Evolutionary conservation across 2,113 vertebrate genomes (phyloP), one percentile per base, ranked within the genome.

Genomic region (Pangasianodon hypophthalmus): DNA sequence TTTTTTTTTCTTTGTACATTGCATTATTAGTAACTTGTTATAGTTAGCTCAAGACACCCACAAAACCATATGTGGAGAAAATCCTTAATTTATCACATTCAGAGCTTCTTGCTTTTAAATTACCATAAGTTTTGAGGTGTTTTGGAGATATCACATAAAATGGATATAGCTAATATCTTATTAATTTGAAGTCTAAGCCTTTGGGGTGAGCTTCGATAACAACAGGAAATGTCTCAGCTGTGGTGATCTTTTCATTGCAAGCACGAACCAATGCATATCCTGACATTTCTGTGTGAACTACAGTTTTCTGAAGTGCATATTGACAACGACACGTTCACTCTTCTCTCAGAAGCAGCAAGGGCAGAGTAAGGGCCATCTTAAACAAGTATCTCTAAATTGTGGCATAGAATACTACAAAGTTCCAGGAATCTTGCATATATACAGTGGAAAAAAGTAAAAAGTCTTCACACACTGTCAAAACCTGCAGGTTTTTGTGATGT

Each of bases 181-280:
- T 89, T 46, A 19, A 89, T 85, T 62, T 37, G 48, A 85, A n/a
- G 16, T 50, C 41, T 46, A 19, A 26, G 69, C 41, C 46, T 85
- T 71, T 56, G 48, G 19, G 10, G 2, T 67, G 56, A 88, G 24
- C 56, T 18, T 29, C 56, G 1, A 7, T 56, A 73, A 48, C 52
- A 84, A 52, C 26, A 14, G 87, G n/a, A 54, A 73, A 84, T 37
- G 82, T 89, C 41, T 83, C 52, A 8, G 54, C n/a, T 46, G 32
- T 37, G 64, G 62, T 85, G 82, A 77, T 85, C 67, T 84, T 77
- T 85, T 89, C 32, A 88, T 60, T 16, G 9, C 73, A 60, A 77
- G 54, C 73, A 87, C n/a, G 6, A 56, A 75, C 67, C 37, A 24
- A 84, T 84, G 83, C 67, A 24, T n/a, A 32, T 77, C 69, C 77